A percentile compares a stretch with the other conserved stretches of the same genome.
phyloP scores from a whole-genome alignment of 1,140 invertebrate species.

The Prorops nasuta region DNA sequence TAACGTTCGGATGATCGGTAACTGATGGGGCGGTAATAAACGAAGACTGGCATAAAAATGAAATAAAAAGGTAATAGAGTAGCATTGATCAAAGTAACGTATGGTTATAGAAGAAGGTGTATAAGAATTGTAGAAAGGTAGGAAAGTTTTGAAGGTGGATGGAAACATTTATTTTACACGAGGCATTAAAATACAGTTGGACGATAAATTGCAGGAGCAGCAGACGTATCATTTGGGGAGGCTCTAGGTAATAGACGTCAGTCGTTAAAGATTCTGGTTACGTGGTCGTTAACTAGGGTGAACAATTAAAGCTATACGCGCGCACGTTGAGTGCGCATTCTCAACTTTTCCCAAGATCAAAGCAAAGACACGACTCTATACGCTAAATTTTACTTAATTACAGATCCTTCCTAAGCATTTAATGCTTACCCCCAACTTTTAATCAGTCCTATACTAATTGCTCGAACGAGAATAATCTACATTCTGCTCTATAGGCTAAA shows the following conservation, averaged over 20 bases:
- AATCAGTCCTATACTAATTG: background rate
- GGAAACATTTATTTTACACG: background rate
- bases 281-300: background rate
- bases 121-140: too few relatives aligned
- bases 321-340: background rate
- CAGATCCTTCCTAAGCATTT: background rate
- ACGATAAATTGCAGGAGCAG: background rate
- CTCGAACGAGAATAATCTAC: background rate
- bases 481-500: background rate
- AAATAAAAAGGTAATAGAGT: too few relatives aligned
- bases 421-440: background rate
- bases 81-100: too few relatives aligned
- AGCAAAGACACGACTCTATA: background rate
- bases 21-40: too few relatives aligned
- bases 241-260: background rate
- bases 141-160: too few relatives aligned
- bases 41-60: too few relatives aligned
- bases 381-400: background rate
- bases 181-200: background rate
- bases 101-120: too few relatives aligned
- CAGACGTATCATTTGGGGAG: background rate
- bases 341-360: background rate
- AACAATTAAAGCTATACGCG: background rate
- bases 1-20: too few relatives aligned
- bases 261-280: background rate